phyloP scores from a whole-genome alignment of 2,888 invertebrate genomes.

The Netelia fuscicornis region DNA sequence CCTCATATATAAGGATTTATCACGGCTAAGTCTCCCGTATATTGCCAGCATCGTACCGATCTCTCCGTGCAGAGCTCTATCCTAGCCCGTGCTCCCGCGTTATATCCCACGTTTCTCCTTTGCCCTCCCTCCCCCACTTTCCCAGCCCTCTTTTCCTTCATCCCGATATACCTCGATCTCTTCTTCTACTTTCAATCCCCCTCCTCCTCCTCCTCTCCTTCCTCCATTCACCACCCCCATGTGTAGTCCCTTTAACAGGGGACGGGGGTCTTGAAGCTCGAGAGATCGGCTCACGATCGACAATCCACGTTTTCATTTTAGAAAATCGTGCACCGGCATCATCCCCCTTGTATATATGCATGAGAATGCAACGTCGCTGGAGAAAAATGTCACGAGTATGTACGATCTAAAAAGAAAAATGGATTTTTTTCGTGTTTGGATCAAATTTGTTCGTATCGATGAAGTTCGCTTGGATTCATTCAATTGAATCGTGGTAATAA shows the following conservation, averaged over 20 bases:
- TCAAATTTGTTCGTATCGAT: too few relatives aligned
- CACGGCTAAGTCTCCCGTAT: constrained; percentile 84
- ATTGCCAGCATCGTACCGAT: constrained; percentile 82
- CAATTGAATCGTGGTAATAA: too few relatives aligned
- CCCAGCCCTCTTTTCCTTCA: constrained; percentile 63
- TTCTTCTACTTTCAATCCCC: constrained; percentile 68
- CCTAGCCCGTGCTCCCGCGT: constrained; percentile 51
- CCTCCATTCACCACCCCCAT: not conserved
- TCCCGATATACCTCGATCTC: constrained; percentile 66
- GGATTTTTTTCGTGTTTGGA: too few relatives aligned
- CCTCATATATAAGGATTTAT: constrained; percentile 85
- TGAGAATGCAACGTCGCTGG: not conserved
- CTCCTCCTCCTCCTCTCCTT: constrained; percentile 35
- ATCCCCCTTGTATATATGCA: too few relatives aligned
- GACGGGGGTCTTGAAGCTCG: not conserved
- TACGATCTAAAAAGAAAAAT: too few relatives aligned
- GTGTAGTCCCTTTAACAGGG: constrained; percentile 5
- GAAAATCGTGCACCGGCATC: constrained; percentile 19
- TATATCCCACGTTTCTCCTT: constrained; percentile 55
- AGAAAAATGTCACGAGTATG: not conserved
- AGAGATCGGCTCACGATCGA: constrained; percentile 47
- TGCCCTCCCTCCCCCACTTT: constrained; percentile 64
- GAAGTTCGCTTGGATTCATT: too few relatives aligned
- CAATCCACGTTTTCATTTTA: constrained; percentile 50
- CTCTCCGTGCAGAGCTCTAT: constrained; percentile 63